Base-by-base conservation (phyloP, 1,140 invertebrate genomes). In the Holotrichia oblita region DNA sequence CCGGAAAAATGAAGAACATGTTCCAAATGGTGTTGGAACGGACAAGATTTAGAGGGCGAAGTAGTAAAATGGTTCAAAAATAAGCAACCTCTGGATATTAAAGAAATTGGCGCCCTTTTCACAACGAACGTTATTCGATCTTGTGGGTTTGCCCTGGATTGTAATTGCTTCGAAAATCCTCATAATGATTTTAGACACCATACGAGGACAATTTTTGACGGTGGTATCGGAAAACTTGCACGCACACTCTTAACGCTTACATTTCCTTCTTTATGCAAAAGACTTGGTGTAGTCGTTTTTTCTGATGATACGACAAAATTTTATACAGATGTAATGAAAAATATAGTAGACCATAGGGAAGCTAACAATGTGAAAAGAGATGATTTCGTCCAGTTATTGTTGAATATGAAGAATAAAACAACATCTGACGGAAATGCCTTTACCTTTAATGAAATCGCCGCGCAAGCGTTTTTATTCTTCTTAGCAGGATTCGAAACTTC, bases 71-170 rank as follows among this genome's bases (percentile, higher is more conserved):
- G 14, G 17, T 55, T 10, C n/a, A 55, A n/a, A 2, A n/a, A 55
- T 14, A 55, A 55, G 14, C 48, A 55, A 72, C 34, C 64, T 0
- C 12, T 72, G 4, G 14, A 72, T 72, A 22, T 72, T 40, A 64
- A 24, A 84, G 83, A 76, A 3, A 48, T 89, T 0, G 81, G 89
- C 69, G 87, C 86, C 0, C 86, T 87, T 73, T 91, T 88, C 77
- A 87, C 88, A 0, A 89, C 88, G 6, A 90, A 91, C 80, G 87
- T 90, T 8, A 91, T 91, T 77, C 90, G 88, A 1, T 87, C 88
- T 4, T 87, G 86, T 72, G 87, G 88, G 6, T 92, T 92, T 84
- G 91, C 91, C 2, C 83, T 92, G 8, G 84, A 91, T 74, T 88
- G 87, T 80, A 88, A 90, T 76, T 85, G 88, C 14, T 80, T 92